Percentiles rank a stretch among this genome's conserved stretches.
Conservation (phyloP, 2,113 vertebrate genomes). For the Tringa solitaria region DNA sequence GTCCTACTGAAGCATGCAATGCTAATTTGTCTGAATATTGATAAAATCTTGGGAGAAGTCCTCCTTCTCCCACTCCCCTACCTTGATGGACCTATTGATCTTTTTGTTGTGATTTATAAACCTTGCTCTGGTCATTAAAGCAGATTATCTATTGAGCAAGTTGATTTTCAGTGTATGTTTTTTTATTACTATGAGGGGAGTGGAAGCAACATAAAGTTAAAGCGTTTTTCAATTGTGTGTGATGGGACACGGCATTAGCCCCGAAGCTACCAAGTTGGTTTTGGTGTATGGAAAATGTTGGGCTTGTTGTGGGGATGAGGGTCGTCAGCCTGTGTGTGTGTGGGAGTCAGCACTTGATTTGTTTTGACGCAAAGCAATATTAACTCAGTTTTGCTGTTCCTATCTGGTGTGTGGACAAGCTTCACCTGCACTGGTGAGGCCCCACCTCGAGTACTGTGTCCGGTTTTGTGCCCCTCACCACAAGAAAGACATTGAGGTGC, state of each 20-base stretch:
- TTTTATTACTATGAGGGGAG: neutral
- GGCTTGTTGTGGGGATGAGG: neutral
- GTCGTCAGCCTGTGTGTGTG: neutral
- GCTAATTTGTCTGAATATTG: conserved; percentile 3
- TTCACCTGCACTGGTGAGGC: no score
- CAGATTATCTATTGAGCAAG: neutral
- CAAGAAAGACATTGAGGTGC: no score
- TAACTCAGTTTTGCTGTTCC: neutral
- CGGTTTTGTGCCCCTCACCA: no score
- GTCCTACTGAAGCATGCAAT: neutral
- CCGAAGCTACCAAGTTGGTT: neutral
- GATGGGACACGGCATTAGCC: neutral
- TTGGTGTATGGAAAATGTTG: neutral
- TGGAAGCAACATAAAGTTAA: neutral
- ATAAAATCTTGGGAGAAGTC: neutral
- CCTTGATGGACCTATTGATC: neutral
- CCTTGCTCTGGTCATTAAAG: neutral
- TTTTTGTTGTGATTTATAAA: neutral
- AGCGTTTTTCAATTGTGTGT: neutral
- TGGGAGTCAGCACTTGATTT: neutral
- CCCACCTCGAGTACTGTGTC: no score
- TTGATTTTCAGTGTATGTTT: neutral
- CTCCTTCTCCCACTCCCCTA: neutral
- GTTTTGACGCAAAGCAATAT: neutral
- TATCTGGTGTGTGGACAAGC: no score